phyloP scores from a whole-genome alignment of 2,113 vertebrate species.

The Desmodus rotundus region DNA sequence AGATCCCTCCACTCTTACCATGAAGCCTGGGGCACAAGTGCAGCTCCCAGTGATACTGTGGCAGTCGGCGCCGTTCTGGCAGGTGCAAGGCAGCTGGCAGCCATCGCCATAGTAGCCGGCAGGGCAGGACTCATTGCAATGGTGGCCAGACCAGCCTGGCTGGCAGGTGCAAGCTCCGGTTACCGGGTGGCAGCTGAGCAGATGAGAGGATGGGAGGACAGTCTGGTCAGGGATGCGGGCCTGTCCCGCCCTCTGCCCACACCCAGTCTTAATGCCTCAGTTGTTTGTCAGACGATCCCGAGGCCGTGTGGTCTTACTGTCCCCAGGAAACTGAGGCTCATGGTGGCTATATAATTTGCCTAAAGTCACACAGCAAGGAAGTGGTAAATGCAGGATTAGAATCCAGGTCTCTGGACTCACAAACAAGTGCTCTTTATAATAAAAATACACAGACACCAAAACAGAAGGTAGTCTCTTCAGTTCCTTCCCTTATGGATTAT shows the following conservation, averaged over 20 bases:
- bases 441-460: background rate
- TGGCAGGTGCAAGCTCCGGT: constrained; percentile 95
- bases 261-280: background rate
- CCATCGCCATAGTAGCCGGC: constrained; percentile 89
- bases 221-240: background rate
- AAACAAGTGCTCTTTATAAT: background rate
- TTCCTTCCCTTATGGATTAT: background rate
- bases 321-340: background rate
- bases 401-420: background rate
- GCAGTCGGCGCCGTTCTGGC: constrained; percentile 94
- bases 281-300: background rate
- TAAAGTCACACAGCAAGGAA: background rate
- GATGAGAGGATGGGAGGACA: background rate
- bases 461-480: background rate
- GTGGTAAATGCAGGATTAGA: background rate
- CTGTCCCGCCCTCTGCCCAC: background rate
- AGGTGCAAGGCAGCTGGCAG: constrained; percentile 89
- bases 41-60: constrained; percentile 91
- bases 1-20: constrained; percentile 79
- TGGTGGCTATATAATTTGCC: background rate
- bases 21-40: constrained; percentile 92
- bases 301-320: background rate
- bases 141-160: constrained; percentile 93
- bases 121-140: constrained; percentile 96
- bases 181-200: constrained; percentile 93